A percentile compares a stretch with the other conserved stretches of the same genome.
phyloP scores from a whole-genome alignment of 2,113 vertebrate species.

The Myxocyprinus asiaticus region DNA sequence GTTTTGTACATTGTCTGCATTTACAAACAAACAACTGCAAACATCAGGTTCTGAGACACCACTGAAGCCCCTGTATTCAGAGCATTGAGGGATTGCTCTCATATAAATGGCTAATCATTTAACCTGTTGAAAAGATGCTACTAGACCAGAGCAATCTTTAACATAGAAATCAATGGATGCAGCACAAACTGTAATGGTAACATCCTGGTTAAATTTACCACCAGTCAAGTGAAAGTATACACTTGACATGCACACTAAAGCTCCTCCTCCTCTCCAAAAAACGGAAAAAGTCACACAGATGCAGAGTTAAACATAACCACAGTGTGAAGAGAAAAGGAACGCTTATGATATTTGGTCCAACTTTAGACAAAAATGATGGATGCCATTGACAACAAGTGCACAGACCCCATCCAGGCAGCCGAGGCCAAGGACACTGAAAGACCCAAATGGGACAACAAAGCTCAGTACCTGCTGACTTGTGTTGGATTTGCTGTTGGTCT shows the following conservation, averaged over 20 bases:
- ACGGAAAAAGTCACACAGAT: neutral
- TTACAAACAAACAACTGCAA: no score
- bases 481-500: slow-evolving; percentile 68
- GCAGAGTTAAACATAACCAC: neutral
- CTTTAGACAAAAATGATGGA: neutral
- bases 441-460: slow-evolving; percentile 79
- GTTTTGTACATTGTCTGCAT: no score
- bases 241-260: neutral
- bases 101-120: neutral
- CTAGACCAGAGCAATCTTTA: no score
- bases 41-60: no score
- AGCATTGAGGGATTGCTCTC: neutral
- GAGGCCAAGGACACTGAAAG: slow-evolving; percentile 39
- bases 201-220: neutral
- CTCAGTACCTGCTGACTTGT: slow-evolving; percentile 80
- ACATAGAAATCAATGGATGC: neutral
- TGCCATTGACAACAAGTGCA: neutral
- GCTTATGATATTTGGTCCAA: neutral
- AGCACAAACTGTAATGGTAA: no score
- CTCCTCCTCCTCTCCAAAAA: neutral
- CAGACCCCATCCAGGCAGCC: neutral
- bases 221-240: neutral
- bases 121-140: neutral
- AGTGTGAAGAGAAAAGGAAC: neutral
- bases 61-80: neutral